Percentiles rank a stretch among this genome's conserved stretches.
Evolutionary conservation across 1,140 invertebrate species (phyloP).

Genomic region (Apis mellifera): Amel_HAv3.1 CM009938.2:11600501-11601000

Average conservation of each 20-base stretch:
- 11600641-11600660: constrained; percentile 19
- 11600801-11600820: constrained; percentile 9
- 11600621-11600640: constrained; percentile 51
- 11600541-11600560: constrained; percentile 49
- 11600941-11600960: too few species aligned
- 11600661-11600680: background rate
- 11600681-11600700: background rate
- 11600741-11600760: background rate
- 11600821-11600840: constrained; percentile 14
- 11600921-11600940: too few species aligned
- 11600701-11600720: background rate
- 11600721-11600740: background rate
- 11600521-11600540: constrained; percentile 39
- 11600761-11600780: background rate
- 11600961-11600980: too few species aligned
- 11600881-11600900: too few species aligned
- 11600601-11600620: constrained; percentile 47
- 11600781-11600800: background rate
- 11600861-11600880: background rate
- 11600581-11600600: constrained; percentile 47
- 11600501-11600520: constrained; percentile 32
- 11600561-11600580: constrained; percentile 32
- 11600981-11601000: too few species aligned
- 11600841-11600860: background rate
- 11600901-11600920: too few species aligned